Base-by-base conservation (phyloP, 2,113 vertebrate genomes). In the Prolemur simus region DNA sequence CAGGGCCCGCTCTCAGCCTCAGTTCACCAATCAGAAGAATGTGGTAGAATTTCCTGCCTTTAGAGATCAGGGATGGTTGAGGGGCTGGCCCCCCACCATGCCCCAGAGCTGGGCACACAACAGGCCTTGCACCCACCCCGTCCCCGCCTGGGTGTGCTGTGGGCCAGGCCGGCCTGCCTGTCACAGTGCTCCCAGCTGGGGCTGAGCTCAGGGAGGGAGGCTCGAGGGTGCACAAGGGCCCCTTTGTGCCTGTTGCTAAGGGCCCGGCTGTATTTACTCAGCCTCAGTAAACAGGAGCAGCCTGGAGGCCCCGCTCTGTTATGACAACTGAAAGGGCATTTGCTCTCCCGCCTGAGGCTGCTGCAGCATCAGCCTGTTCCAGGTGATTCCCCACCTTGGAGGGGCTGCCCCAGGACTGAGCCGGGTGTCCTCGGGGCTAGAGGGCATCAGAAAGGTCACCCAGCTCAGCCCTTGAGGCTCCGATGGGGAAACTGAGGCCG, bases 231-330 rank as follows among this genome's bases (percentile, higher is more conserved):
- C 83, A 82, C 82, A 91, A 89, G 96, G 92, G 18, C 80, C 64
- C 71, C 68, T 98, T 98, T 97, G 96, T 98, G 94, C 90, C 88
- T 0, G 93, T 97, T 98, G 93, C 95, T 98, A 96, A 63, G 95
- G 96, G 91, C 52, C 91, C 29, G 47, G 90, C 96, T 94, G 77
- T 97, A 95, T 97, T 96, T 96, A 56, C 86, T 98, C 86, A 93
- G 78, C 89, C 96, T 97, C 7, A 58, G 88, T 97, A 97, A 98
- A 97, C 56, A 96, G 98, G 88, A 97, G 95, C 88, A 97, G 88
- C 96, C 95, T 91, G 90, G 82, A 97, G 77, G 77, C 93, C 73
- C 42, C 6, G 42, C 93, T 69, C 64, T 97, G 96, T 77, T 91
- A 88, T 84, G 98, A 64, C 45, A 87, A 60, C 90, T 96, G 93